phyloP scores from a whole-genome alignment of 2,888 invertebrate genomes.

The Hemicrepidius hirtus region DNA sequence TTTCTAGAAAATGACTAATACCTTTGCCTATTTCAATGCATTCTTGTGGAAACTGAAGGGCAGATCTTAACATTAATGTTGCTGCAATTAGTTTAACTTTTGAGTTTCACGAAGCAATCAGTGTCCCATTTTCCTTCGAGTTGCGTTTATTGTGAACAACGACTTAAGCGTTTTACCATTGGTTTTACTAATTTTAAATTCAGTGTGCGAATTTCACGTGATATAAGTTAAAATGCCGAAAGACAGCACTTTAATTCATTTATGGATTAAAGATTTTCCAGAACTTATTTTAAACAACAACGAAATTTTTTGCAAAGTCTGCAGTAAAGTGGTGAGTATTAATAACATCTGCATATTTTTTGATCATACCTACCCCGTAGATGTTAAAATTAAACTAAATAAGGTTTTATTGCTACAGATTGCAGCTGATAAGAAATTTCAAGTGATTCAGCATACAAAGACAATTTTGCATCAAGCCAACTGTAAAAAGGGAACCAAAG shows the following conservation, averaged over 20 bases:
- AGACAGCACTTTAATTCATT: not conserved
- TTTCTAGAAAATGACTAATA: not conserved
- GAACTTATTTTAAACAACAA: not conserved
- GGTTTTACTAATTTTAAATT: not conserved
- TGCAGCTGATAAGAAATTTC: not conserved
- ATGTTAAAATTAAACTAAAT: not conserved
- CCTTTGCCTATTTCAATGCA: not conserved
- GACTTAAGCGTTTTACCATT: no score
- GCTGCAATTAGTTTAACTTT: not conserved
- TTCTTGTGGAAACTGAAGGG: not conserved
- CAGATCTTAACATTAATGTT: not conserved
- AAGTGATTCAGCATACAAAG: no score
- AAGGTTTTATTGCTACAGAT: slow-evolving; percentile 3
- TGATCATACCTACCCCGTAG: not conserved
- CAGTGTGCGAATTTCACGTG: not conserved
- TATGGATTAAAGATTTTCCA: not conserved
- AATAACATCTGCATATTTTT: slow-evolving; percentile 1
- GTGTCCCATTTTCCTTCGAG: not conserved
- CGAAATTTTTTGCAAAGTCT: not conserved
- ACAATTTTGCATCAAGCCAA: no score
- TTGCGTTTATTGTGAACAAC: not conserved
- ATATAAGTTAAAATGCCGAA: not conserved
- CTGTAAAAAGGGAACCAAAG: slow-evolving; percentile 3
- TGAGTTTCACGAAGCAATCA: not conserved
- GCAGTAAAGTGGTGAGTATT: not conserved